Evolutionary conservation across 1,140 invertebrate genomes (phyloP), one percentile per base, ranked within the genome.

Genomic region (Limonius californicus): DNA sequence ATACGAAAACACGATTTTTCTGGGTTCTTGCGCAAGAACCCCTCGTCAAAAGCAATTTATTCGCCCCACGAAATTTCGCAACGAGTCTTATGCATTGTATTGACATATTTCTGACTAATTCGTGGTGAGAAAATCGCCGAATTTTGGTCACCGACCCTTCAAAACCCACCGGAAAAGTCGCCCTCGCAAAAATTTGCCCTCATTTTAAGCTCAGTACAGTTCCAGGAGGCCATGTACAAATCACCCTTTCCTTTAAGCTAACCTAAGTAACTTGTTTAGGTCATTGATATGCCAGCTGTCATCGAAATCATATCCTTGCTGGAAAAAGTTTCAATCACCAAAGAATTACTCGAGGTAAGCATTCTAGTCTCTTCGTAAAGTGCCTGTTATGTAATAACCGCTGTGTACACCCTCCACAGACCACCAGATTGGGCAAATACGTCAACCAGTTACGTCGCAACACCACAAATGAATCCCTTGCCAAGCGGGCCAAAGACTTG

Each of bases 251-350:
- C 14, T 47, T 58, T 19, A 45, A 18, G 4, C 20, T 23, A 58
- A 43, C 42, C 42, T 32, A 1, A 54, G 11, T 54, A 57, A 65
- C 27, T 66, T 71, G 85, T 85, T 59, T 76, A 97, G 94, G 94
- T 97, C 83, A 87, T 93, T 82, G 91, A 97, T 85, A 94, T 96
- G 90, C 87, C 86, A 75, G 83, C 87, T 75, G 92, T 96, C 81
- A 83, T 92, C 80, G 91, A 95, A 80, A 89, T 96, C 80, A 92
- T 97, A 82, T 86, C 89, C 77, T 84, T 89, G 76, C 83, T 97
- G 87, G 95, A 97, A 82, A 90, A 87, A 80, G 89, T 91, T 78
- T 85, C 89, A 79, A 92, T 97, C 81, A 95, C 94, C 79, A 94
- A 93, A 85, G 94, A 97, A 80, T 86, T 92, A 80, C 81, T 97